Conservation (phyloP, 2,113 vertebrate species). For the Scomber scombrus region DNA sequence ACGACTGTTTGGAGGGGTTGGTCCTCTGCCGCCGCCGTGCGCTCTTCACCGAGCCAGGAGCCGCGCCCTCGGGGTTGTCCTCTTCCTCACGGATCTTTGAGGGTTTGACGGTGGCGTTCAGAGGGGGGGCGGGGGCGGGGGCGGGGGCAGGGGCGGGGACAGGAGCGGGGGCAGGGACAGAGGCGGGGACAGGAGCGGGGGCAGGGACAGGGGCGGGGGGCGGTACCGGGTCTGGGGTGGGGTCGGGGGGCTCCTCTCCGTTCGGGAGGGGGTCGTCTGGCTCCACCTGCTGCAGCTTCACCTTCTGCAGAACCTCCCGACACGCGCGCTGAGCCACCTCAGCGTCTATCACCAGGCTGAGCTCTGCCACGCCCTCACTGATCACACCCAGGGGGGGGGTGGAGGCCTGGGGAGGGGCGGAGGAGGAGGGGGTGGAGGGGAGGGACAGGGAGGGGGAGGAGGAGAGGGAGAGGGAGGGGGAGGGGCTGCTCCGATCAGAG, state of each 20-base stretch:
- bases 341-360: slow-evolving; percentile 89
- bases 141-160: background rate
- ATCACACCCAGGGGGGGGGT: slow-evolving; percentile 89
- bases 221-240: fast-evolving
- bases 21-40: slow-evolving; percentile 88
- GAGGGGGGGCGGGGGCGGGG: background rate
- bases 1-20: slow-evolving; percentile 94
- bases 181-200: background rate
- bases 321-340: slow-evolving; percentile 93
- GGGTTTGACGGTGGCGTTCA: slow-evolving; percentile 12
- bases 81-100: slow-evolving; percentile 74
- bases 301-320: slow-evolving; percentile 93
- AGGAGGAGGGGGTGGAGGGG: slow-evolving; percentile 74
- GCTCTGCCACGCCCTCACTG: slow-evolving; percentile 88
- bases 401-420: slow-evolving; percentile 44
- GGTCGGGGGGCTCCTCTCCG: background rate
- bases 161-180: background rate
- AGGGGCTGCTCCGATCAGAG: slow-evolving; percentile 65
- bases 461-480: slow-evolving; percentile 68
- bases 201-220: background rate
- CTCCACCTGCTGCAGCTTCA: slow-evolving; percentile 75
- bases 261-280: background rate
- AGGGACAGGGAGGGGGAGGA: slow-evolving; percentile 76
- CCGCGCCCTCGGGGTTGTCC: slow-evolving; percentile 73
- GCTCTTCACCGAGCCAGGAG: slow-evolving; percentile 79